Base-by-base conservation (phyloP, 1,140 invertebrate species). In the Zophobas atratus region DNA sequence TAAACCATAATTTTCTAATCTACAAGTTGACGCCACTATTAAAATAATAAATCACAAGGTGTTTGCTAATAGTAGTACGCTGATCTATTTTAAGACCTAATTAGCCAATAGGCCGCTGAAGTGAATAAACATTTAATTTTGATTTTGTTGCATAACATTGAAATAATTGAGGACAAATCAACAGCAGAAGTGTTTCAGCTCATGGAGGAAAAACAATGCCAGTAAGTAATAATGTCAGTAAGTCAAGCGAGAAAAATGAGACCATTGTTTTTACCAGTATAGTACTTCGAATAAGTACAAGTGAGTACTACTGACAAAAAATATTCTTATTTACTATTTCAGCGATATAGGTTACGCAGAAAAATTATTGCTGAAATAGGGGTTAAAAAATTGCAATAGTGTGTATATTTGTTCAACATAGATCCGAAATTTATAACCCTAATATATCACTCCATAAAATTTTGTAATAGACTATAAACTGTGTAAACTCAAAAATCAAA, bases 401-500 rank as follows among this genome's bases (percentile, higher is more conserved):
- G 43, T 46, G 43, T 46, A 46, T 8, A 46, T 51, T 51, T n/a
- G 4, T 51, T 51, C n/a, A 51, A 51, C 49, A 51, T 20, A 51
- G 43, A 46, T 51, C 2, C 6, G 2, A 20, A 51, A 51, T 51
- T 51, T 51, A 51, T 51, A 51, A 6, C 49, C 49, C 49, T 20
- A 51, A 51, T 51, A 51, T 20, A 51, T 51, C n/a, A 51, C 2
- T 20, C 20, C n/a, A 20, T 51, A 51, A 51, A 51, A 20, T 51
- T 51, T 51, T 51, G 49, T 51, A 51, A 51, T 51, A 51, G 49
- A 51, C n/a, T 20, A 51, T 20, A n/a, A 51, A 51, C 43, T 46
- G 3, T n/a, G 20, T 51, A 51, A 51, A 51, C n/a, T 20, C 49
- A 46, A 46, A 3, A 46, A 46, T 46, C 43, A 46, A 8, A 46